Conservation (phyloP, 2,888 invertebrate species). For the Acronicta aceris region DNA sequence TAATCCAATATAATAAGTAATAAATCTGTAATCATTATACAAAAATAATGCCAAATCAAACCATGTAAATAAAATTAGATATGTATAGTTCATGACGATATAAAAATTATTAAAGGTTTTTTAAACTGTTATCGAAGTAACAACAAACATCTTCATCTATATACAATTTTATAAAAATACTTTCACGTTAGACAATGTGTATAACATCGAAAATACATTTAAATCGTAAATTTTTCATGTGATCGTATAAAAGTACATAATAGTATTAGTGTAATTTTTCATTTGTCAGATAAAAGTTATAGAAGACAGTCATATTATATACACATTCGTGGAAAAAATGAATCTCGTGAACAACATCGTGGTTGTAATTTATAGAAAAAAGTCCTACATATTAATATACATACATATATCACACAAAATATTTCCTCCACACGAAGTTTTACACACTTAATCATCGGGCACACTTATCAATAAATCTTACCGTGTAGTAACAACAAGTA, state of each 20-base stretch:
- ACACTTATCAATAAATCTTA: conserved; percentile 41
- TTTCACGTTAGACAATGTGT: conserved; percentile 78
- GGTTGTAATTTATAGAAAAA: conserved; percentile 41
- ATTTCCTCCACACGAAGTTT: conserved; percentile 27
- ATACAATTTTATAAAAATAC: conserved; percentile 82
- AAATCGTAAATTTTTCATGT: conserved; percentile 59
- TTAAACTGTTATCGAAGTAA: conserved; percentile 56
- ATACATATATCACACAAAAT: conserved; percentile 32
- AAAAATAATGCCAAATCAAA: too few species aligned
- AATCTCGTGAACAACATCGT: conserved; percentile 32
- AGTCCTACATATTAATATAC: conserved; percentile 18
- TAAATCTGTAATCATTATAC: too few species aligned
- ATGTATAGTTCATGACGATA: conserved; percentile 34
- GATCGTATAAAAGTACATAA: conserved; percentile 68
- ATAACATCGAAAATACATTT: conserved; percentile 84
- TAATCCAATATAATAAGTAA: too few species aligned
- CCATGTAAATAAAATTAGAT: conserved; percentile 15
- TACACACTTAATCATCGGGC: conserved; percentile 28
- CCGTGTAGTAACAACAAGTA: conserved; percentile 58
- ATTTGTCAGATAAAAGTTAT: conserved; percentile 21
- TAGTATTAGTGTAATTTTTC: conserved; percentile 40
- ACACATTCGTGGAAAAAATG: conserved; percentile 37
- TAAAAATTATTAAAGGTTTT: conserved; percentile 35
- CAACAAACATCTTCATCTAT: conserved; percentile 63
- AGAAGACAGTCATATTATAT: conserved; percentile 23